A percentile compares a stretch with the other conserved stretches of the same genome.
Conservation (phyloP, 2,113 vertebrate genomes). For the Planiliza haematocheilus region DNA sequence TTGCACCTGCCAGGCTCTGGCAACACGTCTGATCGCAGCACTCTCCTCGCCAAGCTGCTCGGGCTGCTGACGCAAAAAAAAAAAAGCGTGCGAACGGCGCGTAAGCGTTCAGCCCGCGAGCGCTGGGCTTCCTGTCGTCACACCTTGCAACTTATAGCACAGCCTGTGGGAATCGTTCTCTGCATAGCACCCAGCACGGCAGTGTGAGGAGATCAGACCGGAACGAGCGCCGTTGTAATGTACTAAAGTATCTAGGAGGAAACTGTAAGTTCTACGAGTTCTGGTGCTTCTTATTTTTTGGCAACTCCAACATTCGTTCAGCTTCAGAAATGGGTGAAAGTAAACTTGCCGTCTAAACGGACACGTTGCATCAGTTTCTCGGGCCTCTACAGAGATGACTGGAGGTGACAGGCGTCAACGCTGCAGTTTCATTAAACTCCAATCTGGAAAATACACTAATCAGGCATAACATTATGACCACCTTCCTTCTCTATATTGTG, state of each 20-base stretch:
- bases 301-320: no score
- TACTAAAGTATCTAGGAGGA: no score
- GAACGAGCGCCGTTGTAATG: no score
- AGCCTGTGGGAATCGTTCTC: background rate
- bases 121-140: background rate
- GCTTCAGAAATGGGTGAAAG: no score
- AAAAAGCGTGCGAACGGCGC: background rate
- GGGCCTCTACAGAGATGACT: background rate
- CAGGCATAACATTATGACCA: no score
- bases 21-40: background rate
- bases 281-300: no score
- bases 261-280: no score
- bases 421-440: conserved; percentile 30
- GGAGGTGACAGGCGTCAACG: conserved; percentile 18
- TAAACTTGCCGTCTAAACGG: conserved; percentile 2
- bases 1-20: conserved; percentile 7
- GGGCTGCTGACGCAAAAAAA: background rate
- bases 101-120: background rate
- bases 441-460: no score
- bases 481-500: no score
- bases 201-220: no score
- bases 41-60: background rate
- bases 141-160: background rate
- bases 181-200: background rate
- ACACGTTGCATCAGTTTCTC: conserved; percentile 18